Percentiles rank a stretch among this genome's conserved stretches.
phyloP scores from a whole-genome alignment of 2,113 vertebrate genomes.

The Ceuthmochares aereus region DNA sequence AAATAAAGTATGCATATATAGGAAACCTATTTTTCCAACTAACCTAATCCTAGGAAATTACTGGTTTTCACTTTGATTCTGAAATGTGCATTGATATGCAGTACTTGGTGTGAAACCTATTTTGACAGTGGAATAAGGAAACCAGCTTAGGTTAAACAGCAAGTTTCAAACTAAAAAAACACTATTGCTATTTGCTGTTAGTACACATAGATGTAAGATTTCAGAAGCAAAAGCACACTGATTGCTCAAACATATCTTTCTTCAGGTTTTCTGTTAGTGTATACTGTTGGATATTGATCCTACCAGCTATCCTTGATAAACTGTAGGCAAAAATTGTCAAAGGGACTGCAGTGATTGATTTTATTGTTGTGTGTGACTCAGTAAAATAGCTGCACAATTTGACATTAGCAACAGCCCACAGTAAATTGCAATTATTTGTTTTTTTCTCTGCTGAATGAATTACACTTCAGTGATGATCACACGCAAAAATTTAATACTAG shows the following conservation, averaged over 20 bases:
- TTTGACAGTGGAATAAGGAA: not conserved
- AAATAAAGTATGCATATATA: not conserved
- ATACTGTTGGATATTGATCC: slow-evolving; percentile 18
- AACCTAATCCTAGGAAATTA: not conserved
- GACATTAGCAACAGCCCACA: not conserved
- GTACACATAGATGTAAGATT: not conserved
- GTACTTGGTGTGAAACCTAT: not conserved
- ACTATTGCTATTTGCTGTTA: not conserved
- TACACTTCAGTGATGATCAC: not conserved
- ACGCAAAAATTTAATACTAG: not conserved
- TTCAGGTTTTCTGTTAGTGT: not conserved
- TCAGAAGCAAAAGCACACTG: not conserved
- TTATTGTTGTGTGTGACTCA: not conserved
- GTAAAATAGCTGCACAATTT: not conserved
- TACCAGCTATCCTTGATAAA: slow-evolving; percentile 11
- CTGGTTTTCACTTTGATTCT: rapidly evolving
- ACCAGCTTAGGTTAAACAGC: not conserved
- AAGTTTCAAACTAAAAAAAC: not conserved
- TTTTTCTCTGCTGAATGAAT: not conserved
- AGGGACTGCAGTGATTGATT: slow-evolving; percentile 29
- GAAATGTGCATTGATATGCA: not conserved
- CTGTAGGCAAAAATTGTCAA: slow-evolving; percentile 5
- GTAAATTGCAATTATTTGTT: not conserved
- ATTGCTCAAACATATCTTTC: not conserved
- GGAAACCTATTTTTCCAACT: not conserved